Evolutionary conservation across 1,140 invertebrate genomes (phyloP), one percentile per base, ranked within the genome.

Genomic region (Zeugodacus cucurbitae): DNA sequence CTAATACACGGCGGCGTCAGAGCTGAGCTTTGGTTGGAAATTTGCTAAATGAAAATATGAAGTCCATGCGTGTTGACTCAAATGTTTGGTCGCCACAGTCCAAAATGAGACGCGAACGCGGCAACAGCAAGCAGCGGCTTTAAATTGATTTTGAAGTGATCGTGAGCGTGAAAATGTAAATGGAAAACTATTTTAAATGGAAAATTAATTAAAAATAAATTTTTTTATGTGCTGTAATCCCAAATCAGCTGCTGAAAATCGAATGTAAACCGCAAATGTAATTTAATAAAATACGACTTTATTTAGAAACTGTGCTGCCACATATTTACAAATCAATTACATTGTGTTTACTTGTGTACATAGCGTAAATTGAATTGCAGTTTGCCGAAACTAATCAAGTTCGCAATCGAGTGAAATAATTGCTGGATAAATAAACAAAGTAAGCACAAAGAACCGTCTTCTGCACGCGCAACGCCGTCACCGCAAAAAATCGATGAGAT

Each of bases 381-480:
- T 48, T 82, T 82, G 74, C n/a, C 7, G 10, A 82, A 82, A 48
- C 41, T 48, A 82, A 48, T 82, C 74, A 82, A 82, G n/a, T 48
- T 54, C 22, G 41, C 10, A 82, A 82, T 82, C 26, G 22, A 26
- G 26, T 82, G 74, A 82, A 54, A 54, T 82, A 82, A 82, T 82
- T 48, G 74, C 10, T 82, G 74, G 22, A 10, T 48, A 82, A 82
- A 34, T 34, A 82, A 82, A 34, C 29, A 82, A 41, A 48, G 6
- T n/a, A n/a, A 3, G 7, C 29, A 74, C 6, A 6, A 48, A 82
- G 41, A 5, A 82, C 74, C n/a, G 74, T 14, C n/a, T 32, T 22
- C 74, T 29, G 26, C 17, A 41, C 22, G 6, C 74, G 2, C n/a
- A n/a, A 0, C 41, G 0, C 8, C 41, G 22, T 11, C 6, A 48